Conservation (phyloP, 2,113 vertebrate genomes). For the Brachirus orientalis region DNA sequence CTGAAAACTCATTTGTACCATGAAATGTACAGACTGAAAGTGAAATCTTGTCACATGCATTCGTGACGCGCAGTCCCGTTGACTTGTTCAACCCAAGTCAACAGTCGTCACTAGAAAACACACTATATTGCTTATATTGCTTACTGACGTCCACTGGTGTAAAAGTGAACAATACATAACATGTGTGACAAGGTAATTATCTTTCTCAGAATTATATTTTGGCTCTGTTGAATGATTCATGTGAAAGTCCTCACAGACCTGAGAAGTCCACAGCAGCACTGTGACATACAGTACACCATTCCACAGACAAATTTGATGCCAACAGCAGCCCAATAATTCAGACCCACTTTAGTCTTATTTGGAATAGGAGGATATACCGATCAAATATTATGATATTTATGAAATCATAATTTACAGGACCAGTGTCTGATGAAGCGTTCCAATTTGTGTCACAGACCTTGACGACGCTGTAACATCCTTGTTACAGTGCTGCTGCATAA, state of each 20-base stretch:
- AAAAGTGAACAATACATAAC: neutral
- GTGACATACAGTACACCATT: neutral
- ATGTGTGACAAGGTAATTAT: neutral
- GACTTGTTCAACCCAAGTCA: too few relatives aligned
- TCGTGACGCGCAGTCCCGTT: neutral
- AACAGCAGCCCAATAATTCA: neutral
- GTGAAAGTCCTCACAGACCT: conserved; percentile 58
- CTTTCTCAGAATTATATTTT: conserved; percentile 39
- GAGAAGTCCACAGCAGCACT: conserved; percentile 29
- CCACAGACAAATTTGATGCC: neutral
- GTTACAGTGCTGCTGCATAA: too few relatives aligned
- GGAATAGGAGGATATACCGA: neutral
- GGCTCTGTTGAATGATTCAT: conserved; percentile 27
- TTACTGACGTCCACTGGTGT: too few relatives aligned
- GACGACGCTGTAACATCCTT: too few relatives aligned
- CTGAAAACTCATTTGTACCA: too few relatives aligned
- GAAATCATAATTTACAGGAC: too few relatives aligned
- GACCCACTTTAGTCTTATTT: neutral
- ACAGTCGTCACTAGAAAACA: neutral
- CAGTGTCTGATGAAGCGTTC: too few relatives aligned
- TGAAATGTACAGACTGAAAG: neutral
- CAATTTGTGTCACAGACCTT: neutral
- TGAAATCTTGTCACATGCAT: neutral
- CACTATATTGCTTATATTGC: neutral
- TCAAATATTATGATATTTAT: too few relatives aligned